A percentile compares a stretch with the other conserved stretches of the same genome.
Evolutionary conservation across 2,888 invertebrate genomes (phyloP).

Genomic region (Mellilla xanthometata): DNA sequence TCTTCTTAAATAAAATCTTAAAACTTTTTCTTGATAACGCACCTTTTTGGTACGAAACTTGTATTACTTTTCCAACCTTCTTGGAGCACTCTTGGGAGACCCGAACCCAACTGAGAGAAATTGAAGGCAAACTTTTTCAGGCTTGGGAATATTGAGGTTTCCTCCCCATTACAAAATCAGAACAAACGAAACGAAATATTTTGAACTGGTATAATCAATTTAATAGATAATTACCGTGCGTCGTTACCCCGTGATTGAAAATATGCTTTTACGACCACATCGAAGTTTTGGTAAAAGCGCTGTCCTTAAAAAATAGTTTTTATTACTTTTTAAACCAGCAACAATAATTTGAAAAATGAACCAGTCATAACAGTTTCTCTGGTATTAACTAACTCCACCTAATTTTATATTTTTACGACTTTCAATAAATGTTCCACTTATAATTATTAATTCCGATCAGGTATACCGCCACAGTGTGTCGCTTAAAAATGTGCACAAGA

Average conservation of each 20-base stretch:
- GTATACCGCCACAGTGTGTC: conserved; percentile 35
- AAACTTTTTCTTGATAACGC: conserved; percentile 71
- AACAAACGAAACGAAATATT: neutral
- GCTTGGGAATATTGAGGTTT: conserved; percentile 15
- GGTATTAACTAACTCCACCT: conserved; percentile 17
- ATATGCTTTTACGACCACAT: conserved; percentile 5
- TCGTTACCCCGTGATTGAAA: conserved; percentile 8
- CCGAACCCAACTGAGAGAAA: conserved; percentile 25
- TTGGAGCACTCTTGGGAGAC: conserved; percentile 25
- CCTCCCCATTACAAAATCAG: conserved; percentile 2
- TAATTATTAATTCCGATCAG: conserved; percentile 41
- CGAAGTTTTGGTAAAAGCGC: conserved; percentile 3
- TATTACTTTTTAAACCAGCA: conserved; percentile 18
- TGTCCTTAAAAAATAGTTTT: conserved; percentile 21
- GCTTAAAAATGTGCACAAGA: conserved; percentile 53
- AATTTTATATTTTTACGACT: conserved; percentile 34
- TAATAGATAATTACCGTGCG: neutral
- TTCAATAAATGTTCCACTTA: conserved; percentile 37
- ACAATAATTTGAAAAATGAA: conserved; percentile 18
- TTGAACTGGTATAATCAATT: neutral
- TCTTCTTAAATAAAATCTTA: conserved; percentile 66
- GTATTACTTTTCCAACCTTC: conserved; percentile 37
- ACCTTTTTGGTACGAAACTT: conserved; percentile 52
- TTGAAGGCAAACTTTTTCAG: conserved; percentile 31
- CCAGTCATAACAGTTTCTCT: conserved; percentile 18